phyloP scores from a whole-genome alignment of 1,140 invertebrate species.

The Hirudo medicinalis region DNA sequence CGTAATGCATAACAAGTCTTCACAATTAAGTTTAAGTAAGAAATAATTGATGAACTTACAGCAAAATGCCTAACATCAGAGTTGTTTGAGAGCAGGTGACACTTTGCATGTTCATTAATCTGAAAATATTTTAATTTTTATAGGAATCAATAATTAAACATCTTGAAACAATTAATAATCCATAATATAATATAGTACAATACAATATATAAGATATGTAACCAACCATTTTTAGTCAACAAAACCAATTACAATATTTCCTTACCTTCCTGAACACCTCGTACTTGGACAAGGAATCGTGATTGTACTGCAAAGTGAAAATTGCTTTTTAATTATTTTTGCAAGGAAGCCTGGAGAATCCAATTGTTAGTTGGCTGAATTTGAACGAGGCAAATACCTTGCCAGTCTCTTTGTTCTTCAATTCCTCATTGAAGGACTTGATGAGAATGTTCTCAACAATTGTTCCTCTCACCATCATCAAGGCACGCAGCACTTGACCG shows the following conservation, averaged over 20 bases:
- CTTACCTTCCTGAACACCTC: conserved; percentile 5
- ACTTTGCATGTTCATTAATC: conserved; percentile 7
- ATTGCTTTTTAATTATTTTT: background rate
- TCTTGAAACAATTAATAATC: background rate
- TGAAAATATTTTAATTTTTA: background rate
- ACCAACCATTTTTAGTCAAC: too few relatives aligned
- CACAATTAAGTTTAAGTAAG: background rate
- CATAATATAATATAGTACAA: conserved; percentile 5
- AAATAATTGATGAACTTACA: background rate
- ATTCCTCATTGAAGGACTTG: background rate
- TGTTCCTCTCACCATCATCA: background rate
- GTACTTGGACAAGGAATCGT: background rate
- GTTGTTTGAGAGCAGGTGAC: background rate
- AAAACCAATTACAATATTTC: background rate
- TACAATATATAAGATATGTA: too few relatives aligned
- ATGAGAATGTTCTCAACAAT: background rate
- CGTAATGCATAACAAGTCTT: background rate
- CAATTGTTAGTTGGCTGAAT: too few relatives aligned
- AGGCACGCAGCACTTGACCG: background rate
- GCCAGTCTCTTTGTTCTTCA: background rate
- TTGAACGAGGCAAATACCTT: background rate
- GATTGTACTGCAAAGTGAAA: background rate
- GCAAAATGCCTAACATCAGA: background rate
- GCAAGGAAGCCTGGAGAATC: too few relatives aligned
- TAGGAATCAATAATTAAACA: background rate